A percentile compares a stretch with the other conserved stretches of the same genome.
These are phyloP conservation scores for Dasypolia templi DNA, from an alignment of 2,888 invertebrate genomes.

Conservation along the genomic window DNA sequence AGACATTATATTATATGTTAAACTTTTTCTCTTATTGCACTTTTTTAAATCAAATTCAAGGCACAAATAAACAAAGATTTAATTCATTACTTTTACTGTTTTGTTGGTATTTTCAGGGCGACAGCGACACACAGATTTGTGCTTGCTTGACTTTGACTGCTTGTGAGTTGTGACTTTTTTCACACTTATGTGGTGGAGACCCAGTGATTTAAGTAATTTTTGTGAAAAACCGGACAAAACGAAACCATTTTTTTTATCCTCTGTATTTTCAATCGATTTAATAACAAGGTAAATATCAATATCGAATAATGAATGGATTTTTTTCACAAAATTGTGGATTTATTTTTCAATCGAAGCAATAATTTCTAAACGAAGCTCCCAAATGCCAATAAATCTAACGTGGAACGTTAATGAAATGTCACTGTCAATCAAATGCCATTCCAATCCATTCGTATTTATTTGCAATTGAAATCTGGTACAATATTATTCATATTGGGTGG, in stretches of 20 bases:
- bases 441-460: conserved; percentile 12
- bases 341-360: background rate
- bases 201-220: background rate
- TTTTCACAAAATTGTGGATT: background rate
- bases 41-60: conserved; percentile 31
- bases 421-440: conserved; percentile 22
- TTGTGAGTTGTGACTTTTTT: conserved; percentile 15
- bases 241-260: background rate
- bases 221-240: background rate
- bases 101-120: too few species aligned
- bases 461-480: background rate
- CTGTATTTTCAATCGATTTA: background rate
- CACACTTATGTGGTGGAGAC: background rate
- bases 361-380: conserved; percentile 32
- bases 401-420: conserved; percentile 35
- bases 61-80: conserved; percentile 35
- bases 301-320: background rate
- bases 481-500: background rate
- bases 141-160: too few species aligned
- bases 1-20: conserved; percentile 72
- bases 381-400: conserved; percentile 24
- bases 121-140: too few species aligned
- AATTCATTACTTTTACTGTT: conserved; percentile 21
- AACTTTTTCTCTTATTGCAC: conserved; percentile 13
- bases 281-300: too few species aligned